These are phyloP conservation scores for Hemistola chrysoprasaria DNA, from an alignment of 2,888 invertebrate genomes.

Conservation along the genomic window DNA sequence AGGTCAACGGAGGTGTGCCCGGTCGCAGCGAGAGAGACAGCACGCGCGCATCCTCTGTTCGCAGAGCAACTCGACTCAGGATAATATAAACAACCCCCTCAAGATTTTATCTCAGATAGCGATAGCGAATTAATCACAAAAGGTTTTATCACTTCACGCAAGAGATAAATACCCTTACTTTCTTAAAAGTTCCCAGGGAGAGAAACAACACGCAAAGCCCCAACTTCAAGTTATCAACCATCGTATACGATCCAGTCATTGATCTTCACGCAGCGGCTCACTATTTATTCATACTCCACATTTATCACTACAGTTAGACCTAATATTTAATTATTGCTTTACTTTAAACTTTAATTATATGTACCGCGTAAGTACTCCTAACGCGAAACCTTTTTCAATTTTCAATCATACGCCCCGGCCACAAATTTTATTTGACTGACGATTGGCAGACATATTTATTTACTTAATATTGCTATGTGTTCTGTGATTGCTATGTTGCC, in stretches of 20 bases:
- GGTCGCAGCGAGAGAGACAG: constrained; percentile 65
- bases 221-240: constrained; percentile 61
- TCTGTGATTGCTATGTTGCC: constrained; percentile 13
- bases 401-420: constrained; percentile 20
- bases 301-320: too few relatives aligned
- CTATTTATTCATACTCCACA: constrained; percentile 21
- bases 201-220: constrained; percentile 59
- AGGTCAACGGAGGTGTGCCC: constrained; percentile 81
- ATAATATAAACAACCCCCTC: constrained; percentile 50
- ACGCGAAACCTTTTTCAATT: constrained; percentile 2
- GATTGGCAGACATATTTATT: constrained; percentile 73
- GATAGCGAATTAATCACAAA: constrained; percentile 36
- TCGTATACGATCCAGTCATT: constrained; percentile 62
- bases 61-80: constrained; percentile 56
- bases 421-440: constrained; percentile 23
- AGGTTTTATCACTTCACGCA: constrained; percentile 20
- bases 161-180: constrained; percentile 55
- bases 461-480: constrained; percentile 50
- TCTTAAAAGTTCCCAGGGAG: constrained; percentile 55
- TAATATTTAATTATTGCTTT: too few relatives aligned
- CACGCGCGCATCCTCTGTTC: constrained; percentile 54
- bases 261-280: constrained; percentile 47
- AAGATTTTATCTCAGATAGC: constrained; percentile 50
- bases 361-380: constrained; percentile 3
- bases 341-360: neutral